Conservation (phyloP, 92 coral and sea anemone species). For the Bergia sp. region DNA sequence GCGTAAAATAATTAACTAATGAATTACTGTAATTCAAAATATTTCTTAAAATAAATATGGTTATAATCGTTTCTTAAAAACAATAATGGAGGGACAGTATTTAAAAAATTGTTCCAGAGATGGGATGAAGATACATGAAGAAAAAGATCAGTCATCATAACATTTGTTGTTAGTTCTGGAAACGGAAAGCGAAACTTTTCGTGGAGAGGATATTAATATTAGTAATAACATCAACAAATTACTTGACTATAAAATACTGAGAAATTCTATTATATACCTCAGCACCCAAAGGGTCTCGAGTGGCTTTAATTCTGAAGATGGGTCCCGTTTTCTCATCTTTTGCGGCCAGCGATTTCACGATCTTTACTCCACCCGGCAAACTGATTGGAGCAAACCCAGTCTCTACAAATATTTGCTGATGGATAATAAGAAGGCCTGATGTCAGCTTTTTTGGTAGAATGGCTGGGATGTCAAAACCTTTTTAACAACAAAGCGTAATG, state of each 20-base stretch:
- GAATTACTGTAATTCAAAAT: no score
- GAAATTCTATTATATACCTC: background rate
- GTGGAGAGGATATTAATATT: no score
- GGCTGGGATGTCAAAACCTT: no score
- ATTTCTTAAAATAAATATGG: no score
- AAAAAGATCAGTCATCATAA: background rate
- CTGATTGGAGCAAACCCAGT: slow-evolving; percentile 32
- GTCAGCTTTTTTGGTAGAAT: no score
- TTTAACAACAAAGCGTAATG: no score
- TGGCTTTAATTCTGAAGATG: slow-evolving; percentile 33
- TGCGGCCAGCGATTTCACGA: slow-evolving; percentile 17
- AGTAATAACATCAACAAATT: background rate
- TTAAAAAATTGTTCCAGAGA: no score
- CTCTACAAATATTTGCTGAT: slow-evolving; percentile 34
- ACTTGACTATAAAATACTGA: background rate
- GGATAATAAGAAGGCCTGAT: background rate
- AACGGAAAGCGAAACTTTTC: no score
- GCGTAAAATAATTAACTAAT: no score
- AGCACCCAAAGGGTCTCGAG: slow-evolving; percentile 32
- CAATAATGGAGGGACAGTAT: no score
- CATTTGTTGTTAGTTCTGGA: no score
- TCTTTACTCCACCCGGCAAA: slow-evolving; percentile 34
- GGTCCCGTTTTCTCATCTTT: slow-evolving; percentile 44
- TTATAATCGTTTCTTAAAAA: no score
- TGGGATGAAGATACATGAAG: background rate